Evolutionary conservation across 2,888 invertebrate species (phyloP).

Genomic region (Hoplodrina blanda): DNA sequence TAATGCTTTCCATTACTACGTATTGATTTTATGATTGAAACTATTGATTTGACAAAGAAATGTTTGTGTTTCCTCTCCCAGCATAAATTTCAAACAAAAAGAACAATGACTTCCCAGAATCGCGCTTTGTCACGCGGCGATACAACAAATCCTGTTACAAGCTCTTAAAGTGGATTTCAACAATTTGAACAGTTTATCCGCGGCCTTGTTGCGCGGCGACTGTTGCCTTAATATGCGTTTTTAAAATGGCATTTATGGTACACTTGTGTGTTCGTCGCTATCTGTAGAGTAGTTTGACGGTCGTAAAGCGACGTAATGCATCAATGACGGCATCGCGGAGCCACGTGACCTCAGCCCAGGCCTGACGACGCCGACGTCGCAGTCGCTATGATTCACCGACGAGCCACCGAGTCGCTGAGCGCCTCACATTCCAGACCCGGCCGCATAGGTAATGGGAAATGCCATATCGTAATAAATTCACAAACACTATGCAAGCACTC

Average conservation of each 20-base stretch:
- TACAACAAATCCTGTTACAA: constrained; percentile 45
- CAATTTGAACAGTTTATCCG: constrained; percentile 39
- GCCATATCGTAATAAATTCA: constrained; percentile 82
- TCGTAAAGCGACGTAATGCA: constrained; percentile 68
- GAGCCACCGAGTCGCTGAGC: constrained; percentile 63
- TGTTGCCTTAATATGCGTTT: constrained; percentile 40
- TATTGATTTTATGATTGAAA: constrained; percentile 27
- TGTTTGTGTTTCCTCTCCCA: constrained; percentile 7
- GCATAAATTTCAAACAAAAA: background rate
- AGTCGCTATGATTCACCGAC: constrained; percentile 80
- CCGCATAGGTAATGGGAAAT: constrained; percentile 87
- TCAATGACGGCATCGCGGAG: constrained; percentile 80
- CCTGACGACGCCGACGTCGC: constrained; percentile 60
- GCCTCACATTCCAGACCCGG: constrained; percentile 80
- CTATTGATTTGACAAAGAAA: constrained; percentile 7
- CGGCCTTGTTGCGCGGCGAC: constrained; percentile 32
- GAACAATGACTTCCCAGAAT: constrained; percentile 9
- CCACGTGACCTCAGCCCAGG: constrained; percentile 80
- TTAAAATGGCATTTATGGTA: constrained; percentile 38
- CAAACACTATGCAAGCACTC: constrained; percentile 74
- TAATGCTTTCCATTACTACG: constrained; percentile 50
- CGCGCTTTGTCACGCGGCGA: constrained; percentile 7
- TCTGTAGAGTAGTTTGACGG: constrained; percentile 51
- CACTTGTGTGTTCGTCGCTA: constrained; percentile 42
- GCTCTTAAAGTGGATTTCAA: constrained; percentile 42